A percentile compares a stretch with the other conserved stretches of the same genome.
These are phyloP conservation scores for Brachynemurus nebulosus DNA, from an alignment of 2,888 invertebrate genomes.

Conservation along the genomic window DNA sequence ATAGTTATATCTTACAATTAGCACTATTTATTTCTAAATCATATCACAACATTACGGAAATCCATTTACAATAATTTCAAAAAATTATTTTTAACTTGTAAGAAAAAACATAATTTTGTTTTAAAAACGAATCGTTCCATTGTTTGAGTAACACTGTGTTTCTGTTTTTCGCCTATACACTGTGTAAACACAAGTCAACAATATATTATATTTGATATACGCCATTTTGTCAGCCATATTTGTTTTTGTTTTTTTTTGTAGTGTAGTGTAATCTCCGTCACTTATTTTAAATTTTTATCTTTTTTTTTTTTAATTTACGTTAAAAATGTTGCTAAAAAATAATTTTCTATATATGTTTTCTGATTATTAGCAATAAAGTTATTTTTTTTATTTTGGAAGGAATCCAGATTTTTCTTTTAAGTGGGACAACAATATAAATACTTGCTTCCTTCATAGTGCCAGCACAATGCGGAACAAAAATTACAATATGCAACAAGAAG, in stretches of 20 bases:
- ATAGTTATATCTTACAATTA: conserved; percentile 1
- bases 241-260: too few species aligned
- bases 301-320: neutral
- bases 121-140: too few species aligned
- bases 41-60: conserved; percentile 35
- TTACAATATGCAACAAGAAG: conserved; percentile 90
- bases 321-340: conserved; percentile 1
- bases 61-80: conserved; percentile 10
- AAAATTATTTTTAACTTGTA: conserved; percentile 2
- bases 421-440: neutral
- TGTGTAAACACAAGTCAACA: neutral
- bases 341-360: conserved; percentile 1
- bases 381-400: neutral
- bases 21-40: conserved; percentile 6
- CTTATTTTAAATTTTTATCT: neutral
- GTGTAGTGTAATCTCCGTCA: neutral
- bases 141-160: too few species aligned
- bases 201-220: neutral
- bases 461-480: conserved; percentile 16
- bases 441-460: conserved; percentile 9
- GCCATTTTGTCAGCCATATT: neutral
- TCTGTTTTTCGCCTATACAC: too few species aligned
- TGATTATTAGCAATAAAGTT: conserved; percentile 1
- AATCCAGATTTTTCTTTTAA: conserved; percentile 3
- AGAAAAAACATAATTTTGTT: too few species aligned